phyloP scores from a whole-genome alignment of 2,797 vertebrate genomes.

The Anisognathus igniventris region DNA sequence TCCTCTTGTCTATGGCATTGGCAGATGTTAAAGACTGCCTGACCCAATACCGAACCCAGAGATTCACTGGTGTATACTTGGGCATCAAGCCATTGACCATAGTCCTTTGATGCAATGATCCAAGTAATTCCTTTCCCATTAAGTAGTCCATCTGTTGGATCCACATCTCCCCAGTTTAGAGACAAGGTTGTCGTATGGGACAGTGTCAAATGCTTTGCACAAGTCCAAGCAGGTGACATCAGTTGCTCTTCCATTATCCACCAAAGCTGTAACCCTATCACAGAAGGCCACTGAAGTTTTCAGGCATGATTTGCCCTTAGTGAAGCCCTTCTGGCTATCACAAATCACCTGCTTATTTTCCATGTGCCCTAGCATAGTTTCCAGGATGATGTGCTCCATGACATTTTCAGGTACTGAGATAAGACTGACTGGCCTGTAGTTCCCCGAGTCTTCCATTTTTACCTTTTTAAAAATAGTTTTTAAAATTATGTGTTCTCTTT shows the following conservation, averaged over 20 bases:
- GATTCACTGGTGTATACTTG: background rate
- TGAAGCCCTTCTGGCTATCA: background rate
- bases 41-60: background rate
- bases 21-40: background rate
- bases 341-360: background rate
- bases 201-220: background rate
- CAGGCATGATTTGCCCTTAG: background rate
- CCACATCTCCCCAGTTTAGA: background rate
- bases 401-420: background rate
- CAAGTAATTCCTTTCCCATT: background rate
- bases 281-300: background rate
- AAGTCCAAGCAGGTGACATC: accelerated
- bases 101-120: background rate
- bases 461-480: background rate
- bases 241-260: background rate
- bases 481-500: background rate
- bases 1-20: background rate
- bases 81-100: background rate
- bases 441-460: accelerated
- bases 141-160: background rate
- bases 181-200: background rate
- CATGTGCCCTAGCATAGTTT: background rate
- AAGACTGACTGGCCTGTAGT: background rate
- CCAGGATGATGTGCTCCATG: background rate
- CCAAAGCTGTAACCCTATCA: background rate